These are phyloP conservation scores for Aldabrachelys gigantea DNA, from an alignment of 2,113 vertebrate species.

Conservation along the genomic window DNA sequence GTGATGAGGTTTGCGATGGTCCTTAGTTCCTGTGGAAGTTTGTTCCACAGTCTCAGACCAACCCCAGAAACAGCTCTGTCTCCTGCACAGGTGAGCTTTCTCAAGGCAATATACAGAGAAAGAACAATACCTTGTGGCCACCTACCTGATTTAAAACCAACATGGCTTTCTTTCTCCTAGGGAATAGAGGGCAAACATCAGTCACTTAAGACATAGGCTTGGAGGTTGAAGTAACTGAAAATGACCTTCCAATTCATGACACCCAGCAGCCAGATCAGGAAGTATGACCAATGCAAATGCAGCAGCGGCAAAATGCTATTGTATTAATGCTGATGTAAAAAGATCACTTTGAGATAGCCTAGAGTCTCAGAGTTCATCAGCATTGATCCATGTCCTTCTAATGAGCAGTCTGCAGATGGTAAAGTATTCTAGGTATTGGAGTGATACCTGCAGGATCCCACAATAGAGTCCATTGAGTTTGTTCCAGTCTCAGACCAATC, in stretches of 20 bases:
- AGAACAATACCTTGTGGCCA: too few relatives aligned
- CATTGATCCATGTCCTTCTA: neutral
- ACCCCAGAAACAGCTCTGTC: neutral
- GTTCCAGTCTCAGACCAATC: neutral
- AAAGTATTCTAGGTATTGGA: too few relatives aligned
- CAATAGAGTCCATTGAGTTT: too few relatives aligned
- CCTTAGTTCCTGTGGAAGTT: neutral
- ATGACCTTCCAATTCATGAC: neutral
- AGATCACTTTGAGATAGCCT: neutral
- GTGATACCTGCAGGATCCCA: too few relatives aligned
- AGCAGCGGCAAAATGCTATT: neutral
- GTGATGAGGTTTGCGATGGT: neutral
- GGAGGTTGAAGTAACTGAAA: neutral
- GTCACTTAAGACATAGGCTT: neutral
- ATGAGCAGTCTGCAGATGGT: rapidly evolving
- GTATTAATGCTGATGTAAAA: neutral
- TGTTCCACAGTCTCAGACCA: neutral
- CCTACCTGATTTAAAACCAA: neutral
- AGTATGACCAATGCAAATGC: neutral
- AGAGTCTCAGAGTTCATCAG: neutral
- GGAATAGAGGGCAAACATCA: rapidly evolving
- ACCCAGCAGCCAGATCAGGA: neutral
- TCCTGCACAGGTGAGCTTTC: neutral
- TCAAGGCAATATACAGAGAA: neutral
- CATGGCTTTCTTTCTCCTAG: neutral